Evolutionary conservation across 2,888 invertebrate species (phyloP).

Genomic region (Sinohyriopsis cumingii): DNA sequence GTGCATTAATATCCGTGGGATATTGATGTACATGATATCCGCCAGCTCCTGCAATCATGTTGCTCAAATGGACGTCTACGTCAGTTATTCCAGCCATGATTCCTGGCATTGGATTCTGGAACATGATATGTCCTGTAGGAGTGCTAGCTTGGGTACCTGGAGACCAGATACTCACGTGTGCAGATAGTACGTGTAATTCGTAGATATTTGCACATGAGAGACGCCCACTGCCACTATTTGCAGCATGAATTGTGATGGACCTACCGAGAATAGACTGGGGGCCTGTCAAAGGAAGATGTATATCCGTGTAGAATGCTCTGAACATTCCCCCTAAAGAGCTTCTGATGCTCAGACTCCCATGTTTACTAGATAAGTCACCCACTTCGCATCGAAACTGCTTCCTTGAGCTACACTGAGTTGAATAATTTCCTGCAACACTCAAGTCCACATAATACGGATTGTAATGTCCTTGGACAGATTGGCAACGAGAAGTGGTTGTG

Average conservation of each 20-base stretch:
- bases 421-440: constrained; percentile 38
- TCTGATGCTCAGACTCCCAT: constrained; percentile 61
- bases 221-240: constrained; percentile 82
- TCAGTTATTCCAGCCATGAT: constrained; percentile 25
- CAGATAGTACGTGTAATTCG: constrained; percentile 20
- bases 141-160: constrained; percentile 14
- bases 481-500: constrained; percentile 73
- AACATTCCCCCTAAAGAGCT: constrained; percentile 10
- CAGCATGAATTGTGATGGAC: constrained; percentile 90
- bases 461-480: constrained; percentile 82
- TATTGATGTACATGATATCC: constrained; percentile 72
- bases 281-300: constrained; percentile 84
- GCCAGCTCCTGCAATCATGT: constrained; percentile 65
- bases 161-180: constrained; percentile 27
- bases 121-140: constrained; percentile 35
- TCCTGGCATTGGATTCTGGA: constrained; percentile 29
- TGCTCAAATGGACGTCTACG: constrained; percentile 74
- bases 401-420: constrained; percentile 41
- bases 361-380: constrained; percentile 80
- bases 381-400: constrained; percentile 92
- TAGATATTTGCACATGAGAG: constrained; percentile 83
- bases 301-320: constrained; percentile 80
- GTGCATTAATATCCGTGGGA: constrained; percentile 63
- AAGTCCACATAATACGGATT: constrained; percentile 82
- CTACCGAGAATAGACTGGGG: constrained; percentile 83